These are phyloP conservation scores for Sarcophaga variegata DNA, from an alignment of 2,888 invertebrate genomes.

Conservation along the genomic window DNA sequence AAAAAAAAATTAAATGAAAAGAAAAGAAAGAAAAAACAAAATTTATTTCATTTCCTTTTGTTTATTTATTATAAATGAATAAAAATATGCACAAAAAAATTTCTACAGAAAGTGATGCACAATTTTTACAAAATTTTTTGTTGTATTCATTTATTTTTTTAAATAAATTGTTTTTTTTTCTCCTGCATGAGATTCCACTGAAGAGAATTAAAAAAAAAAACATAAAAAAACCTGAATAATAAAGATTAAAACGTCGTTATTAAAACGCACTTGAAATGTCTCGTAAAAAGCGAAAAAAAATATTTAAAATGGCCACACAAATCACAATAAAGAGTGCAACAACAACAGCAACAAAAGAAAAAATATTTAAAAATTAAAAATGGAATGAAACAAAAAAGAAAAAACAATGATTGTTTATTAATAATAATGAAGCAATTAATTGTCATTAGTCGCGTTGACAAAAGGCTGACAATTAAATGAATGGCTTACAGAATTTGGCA, in stretches of 20 bases:
- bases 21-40: not conserved
- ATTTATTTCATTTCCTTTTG: conserved; percentile 30
- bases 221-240: conserved; percentile 5
- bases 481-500: not conserved
- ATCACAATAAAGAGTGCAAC: not conserved
- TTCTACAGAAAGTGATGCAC: not conserved
- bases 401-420: conserved; percentile 24
- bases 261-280: conserved; percentile 59
- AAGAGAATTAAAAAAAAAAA: not conserved
- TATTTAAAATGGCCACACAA: not conserved
- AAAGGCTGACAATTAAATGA: not conserved
- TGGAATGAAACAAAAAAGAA: conserved; percentile 5
- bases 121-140: conserved; percentile 11
- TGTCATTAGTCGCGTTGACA: conserved; percentile 28
- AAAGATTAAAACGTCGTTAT: conserved; percentile 33
- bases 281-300: conserved; percentile 24
- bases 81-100: not conserved
- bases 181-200: not conserved
- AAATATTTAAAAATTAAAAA: conserved; percentile 28
- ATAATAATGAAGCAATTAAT: conserved; percentile 47
- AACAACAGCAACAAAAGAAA: not conserved
- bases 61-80: not conserved
- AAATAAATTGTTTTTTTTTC: conserved; percentile 17
- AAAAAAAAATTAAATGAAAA: not conserved
- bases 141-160: not conserved